Base-by-base conservation (phyloP, 2,113 vertebrate genomes). In the Melanerpes aurifrons region DNA sequence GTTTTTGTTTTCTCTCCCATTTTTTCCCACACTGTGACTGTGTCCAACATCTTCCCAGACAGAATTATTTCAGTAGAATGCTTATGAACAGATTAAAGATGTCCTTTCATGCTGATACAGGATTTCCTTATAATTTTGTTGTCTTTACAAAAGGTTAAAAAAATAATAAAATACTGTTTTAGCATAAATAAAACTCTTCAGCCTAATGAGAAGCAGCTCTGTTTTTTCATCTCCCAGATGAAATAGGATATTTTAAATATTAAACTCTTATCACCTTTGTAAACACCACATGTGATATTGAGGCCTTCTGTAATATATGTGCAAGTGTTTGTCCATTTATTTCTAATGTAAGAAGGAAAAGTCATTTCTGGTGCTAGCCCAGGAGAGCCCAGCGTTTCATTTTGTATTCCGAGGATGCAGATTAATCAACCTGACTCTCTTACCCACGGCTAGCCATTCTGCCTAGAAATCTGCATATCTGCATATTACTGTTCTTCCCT, bases 401-500 rank as follows among this genome's bases (percentile, higher is more conserved):
- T 99, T 98, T 95, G 97, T 98, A 99, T 99, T 99, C 98, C 96
- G 98, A 98, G 96, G 97, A 98, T 96, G 97, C 97, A 98, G 98
- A 98, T 98, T 98, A 98, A 99, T 99, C 98, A 99, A 97, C 97
- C 97, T 97, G 93, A 97, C 97, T 97, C 97, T 97, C 97, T 97
- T 98, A 97, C 97, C 97, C 97, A 96, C 97, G 97, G 98, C 97
- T 97, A 97, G 97, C 97, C 98, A 96, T 97, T 97, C 98, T 97
- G 97, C 97, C 98, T 98, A 96, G 97, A 98, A 98, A 98, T 99
- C 98, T 99, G 98, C 98, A 98, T 99, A 99, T 99, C 98, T 99
- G 98, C 98, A 98, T 98, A 98, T 98, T 98, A 98, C 98, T 94
- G 94, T 97, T 97, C 97, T 97, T 98, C 98, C 98, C 96, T 93